Percentiles rank a stretch among this genome's conserved stretches.
These are phyloP conservation scores for Helicoverpa armigera DNA, from an alignment of 1,140 invertebrate genomes.

Conservation along the genomic window DNA sequence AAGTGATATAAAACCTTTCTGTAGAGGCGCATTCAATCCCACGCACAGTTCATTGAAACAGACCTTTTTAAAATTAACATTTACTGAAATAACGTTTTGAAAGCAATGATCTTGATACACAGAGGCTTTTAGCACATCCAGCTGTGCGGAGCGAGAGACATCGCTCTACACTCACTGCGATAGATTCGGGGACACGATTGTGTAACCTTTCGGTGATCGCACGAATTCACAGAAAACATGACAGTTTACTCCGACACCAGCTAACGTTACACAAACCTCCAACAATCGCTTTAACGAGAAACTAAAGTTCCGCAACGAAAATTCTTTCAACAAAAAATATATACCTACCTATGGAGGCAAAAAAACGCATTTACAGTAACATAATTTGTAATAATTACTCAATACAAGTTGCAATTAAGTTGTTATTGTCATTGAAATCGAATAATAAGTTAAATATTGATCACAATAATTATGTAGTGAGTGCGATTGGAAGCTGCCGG, in stretches of 20 bases:
- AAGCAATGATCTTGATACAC: slow-evolving; percentile 23
- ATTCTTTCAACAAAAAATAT: background rate
- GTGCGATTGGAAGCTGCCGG: slow-evolving; percentile 27
- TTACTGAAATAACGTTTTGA: slow-evolving; percentile 36
- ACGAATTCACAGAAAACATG: background rate
- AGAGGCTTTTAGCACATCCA: slow-evolving; percentile 15
- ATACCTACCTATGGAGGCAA: background rate
- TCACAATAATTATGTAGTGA: slow-evolving; percentile 22
- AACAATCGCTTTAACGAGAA: no score
- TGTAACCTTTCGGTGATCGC: background rate
- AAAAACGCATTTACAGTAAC: no score
- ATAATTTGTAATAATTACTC: background rate
- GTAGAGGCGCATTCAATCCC: slow-evolving; percentile 20
- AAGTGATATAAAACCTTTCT: slow-evolving; percentile 4
- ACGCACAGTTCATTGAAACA: slow-evolving; percentile 21
- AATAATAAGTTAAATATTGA: slow-evolving; percentile 22
- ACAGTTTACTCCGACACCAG: background rate
- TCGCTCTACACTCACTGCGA: background rate
- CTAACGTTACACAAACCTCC: background rate
- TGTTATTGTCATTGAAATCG: background rate
- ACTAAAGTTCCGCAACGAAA: background rate
- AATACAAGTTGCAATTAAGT: background rate
- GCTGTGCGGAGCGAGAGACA: background rate
- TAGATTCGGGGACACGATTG: background rate
- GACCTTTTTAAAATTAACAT: slow-evolving; percentile 32